Evolutionary conservation across 2,113 vertebrate genomes (phyloP), one percentile per base, ranked within the genome.

Genomic region (Cygnus atratus): DNA sequence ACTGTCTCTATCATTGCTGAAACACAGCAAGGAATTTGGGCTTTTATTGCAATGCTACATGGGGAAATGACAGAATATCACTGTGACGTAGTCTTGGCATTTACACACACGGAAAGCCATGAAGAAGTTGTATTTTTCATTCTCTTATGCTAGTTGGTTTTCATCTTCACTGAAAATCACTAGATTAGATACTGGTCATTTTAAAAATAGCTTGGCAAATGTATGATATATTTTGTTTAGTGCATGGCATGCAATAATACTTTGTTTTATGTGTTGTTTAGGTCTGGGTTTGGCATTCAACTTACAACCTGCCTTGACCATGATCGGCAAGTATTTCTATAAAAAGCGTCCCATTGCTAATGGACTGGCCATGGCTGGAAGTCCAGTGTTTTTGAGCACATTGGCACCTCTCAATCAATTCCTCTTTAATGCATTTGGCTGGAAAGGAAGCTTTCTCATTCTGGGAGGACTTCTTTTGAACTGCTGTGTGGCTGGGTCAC

Each of bases 261-360:
- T 95, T 14, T 92, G 33, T 93, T 96, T 85, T 94, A 59, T 92
- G 71, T 96, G 33, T 93, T 95, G 59, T 94, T 78, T 90, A 99
- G 99, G 99, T 96, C 97, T 99, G 84, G 99, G 99, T 54, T 98
- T 99, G 87, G 99, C 99, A 65, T 99, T 99, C 97, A 99, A 99
- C 98, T 98, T 99, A 87, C 99, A 99, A 92, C 99, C 99, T 28
- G 98, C 99, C 13, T 97, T 99, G 92, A 99, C 99, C 3, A 99
- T 99, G 98, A 99, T 99, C 46, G 99, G 99, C 66, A 99, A 97
- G 97, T 99, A 99, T 96, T 99, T 99, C 97, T 99, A 85, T 62
- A 98, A 98, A 97, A 99, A 99, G 89, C 98, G 99, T 15, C 99
- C 99, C 35, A 98, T 99, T 65, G 99, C 99, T 33, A 99, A 99